These are phyloP conservation scores for Denticeps clupeoides DNA, from an alignment of 2,797 vertebrate genomes.

Conservation along the genomic window DNA sequence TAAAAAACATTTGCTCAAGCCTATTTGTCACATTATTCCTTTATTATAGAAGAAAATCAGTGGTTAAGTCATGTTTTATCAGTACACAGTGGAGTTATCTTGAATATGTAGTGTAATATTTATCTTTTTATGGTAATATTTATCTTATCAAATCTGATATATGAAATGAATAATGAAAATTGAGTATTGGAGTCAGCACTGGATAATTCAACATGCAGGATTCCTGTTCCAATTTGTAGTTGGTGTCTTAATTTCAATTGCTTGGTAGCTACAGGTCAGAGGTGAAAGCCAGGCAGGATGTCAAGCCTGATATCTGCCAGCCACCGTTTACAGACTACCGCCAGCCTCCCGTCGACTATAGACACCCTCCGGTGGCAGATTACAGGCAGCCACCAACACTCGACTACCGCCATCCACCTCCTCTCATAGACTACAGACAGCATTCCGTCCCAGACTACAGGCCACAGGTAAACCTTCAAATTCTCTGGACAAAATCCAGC, in stretches of 20 bases:
- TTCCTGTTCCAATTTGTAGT: neutral
- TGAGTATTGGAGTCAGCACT: too few species aligned
- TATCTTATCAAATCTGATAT: too few species aligned
- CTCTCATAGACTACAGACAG: slow-evolving; percentile 88
- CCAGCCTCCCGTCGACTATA: slow-evolving; percentile 83
- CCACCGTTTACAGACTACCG: slow-evolving; percentile 94
- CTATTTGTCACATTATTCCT: too few species aligned
- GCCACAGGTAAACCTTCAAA: slow-evolving; percentile 41
- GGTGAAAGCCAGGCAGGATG: slow-evolving; percentile 97
- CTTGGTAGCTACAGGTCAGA: slow-evolving; percentile 78
- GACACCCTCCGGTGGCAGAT: slow-evolving; percentile 84
- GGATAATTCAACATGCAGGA: too few species aligned
- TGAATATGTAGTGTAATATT: too few species aligned
- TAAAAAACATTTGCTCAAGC: too few species aligned
- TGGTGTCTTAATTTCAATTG: slow-evolving; percentile 13
- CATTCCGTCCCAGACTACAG: slow-evolving; percentile 87
- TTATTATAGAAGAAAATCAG: too few species aligned
- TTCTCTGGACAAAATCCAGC: neutral
- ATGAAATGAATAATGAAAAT: too few species aligned
- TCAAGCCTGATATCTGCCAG: slow-evolving; percentile 95
- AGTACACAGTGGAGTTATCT: too few species aligned
- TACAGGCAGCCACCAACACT: slow-evolving; percentile 86
- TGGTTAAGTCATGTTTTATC: too few species aligned
- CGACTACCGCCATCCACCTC: slow-evolving; percentile 87
- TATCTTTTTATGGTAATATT: too few species aligned